Evolutionary conservation across 1,140 invertebrate species (phyloP).

Genomic region (Macrosteles quadrilineatus): DNA sequence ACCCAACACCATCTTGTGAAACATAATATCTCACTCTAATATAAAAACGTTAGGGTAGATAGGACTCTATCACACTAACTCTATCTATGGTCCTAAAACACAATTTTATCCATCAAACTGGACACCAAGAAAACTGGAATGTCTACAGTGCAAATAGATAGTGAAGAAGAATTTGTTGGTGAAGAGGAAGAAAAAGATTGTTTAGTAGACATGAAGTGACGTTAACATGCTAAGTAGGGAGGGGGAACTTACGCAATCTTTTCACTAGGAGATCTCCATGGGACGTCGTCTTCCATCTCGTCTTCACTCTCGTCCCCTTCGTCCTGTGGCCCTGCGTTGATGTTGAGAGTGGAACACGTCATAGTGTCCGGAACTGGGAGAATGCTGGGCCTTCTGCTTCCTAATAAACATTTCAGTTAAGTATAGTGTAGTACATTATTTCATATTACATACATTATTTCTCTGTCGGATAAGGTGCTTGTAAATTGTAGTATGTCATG

Average conservation of each 20-base stretch:
- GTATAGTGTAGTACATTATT: background rate
- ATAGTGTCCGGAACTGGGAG: constrained; percentile 87
- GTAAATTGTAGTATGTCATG: too few species aligned
- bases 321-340: constrained; percentile 68
- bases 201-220: constrained; percentile 11
- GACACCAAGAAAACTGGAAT: constrained; percentile 3
- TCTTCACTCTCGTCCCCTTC: constrained; percentile 82
- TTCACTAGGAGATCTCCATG: constrained; percentile 84
- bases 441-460: background rate
- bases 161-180: constrained; percentile 15
- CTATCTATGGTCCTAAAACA: too few species aligned
- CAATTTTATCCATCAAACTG: constrained; percentile 13
- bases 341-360: constrained; percentile 73
- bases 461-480: too few species aligned
- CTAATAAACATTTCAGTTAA: too few species aligned
- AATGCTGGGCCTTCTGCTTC: constrained; percentile 82
- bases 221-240: background rate
- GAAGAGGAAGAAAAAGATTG: constrained; percentile 41
- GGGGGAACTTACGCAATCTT: constrained; percentile 77
- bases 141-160: constrained; percentile 10
- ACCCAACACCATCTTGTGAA: too few species aligned
- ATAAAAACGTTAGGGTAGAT: too few species aligned
- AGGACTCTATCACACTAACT: too few species aligned
- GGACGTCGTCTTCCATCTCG: constrained; percentile 84
- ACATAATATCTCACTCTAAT: too few species aligned